Evolutionary conservation across 2,797 vertebrate species (phyloP).

Genomic region (Cynopterus sphinx): DNA sequence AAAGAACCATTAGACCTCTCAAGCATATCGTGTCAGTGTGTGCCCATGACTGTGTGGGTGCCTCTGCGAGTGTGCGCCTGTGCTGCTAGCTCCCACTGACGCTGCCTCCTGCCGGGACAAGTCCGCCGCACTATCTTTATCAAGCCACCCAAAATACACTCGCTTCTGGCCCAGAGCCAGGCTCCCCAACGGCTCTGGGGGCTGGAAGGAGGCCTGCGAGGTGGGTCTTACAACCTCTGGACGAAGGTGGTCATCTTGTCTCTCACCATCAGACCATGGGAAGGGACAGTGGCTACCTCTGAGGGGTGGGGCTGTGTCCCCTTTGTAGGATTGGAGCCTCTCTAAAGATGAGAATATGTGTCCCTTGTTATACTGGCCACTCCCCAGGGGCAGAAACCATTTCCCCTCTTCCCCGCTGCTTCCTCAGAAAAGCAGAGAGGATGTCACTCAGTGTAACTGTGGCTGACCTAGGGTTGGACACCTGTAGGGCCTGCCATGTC

Average conservation of each 20-base stretch:
- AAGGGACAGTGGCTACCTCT: not conserved
- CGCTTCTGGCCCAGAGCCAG: not conserved
- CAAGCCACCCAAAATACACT: not conserved
- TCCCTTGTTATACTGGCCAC: not conserved
- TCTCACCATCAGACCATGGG: accelerated
- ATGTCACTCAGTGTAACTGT: not conserved
- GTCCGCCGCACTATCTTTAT: not conserved
- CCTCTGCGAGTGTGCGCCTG: accelerated
- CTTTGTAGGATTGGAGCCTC: not conserved
- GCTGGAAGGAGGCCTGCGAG: not conserved
- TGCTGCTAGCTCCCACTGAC: accelerated
- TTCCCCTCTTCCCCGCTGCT: not conserved
- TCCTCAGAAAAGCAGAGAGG: not conserved
- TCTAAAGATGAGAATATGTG: not conserved
- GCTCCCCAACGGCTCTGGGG: not conserved
- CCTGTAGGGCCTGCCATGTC: no score
- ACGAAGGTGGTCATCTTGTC: not conserved
- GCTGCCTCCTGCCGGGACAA: not conserved
- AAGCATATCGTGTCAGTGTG: accelerated
- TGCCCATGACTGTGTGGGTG: not conserved
- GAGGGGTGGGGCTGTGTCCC: not conserved
- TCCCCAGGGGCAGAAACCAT: not conserved
- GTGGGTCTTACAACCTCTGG: not conserved
- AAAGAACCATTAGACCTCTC: accelerated
- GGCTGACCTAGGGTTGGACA: not conserved